Conservation (phyloP, 2,888 invertebrate genomes). For the Drosophila pegasa region DNA sequence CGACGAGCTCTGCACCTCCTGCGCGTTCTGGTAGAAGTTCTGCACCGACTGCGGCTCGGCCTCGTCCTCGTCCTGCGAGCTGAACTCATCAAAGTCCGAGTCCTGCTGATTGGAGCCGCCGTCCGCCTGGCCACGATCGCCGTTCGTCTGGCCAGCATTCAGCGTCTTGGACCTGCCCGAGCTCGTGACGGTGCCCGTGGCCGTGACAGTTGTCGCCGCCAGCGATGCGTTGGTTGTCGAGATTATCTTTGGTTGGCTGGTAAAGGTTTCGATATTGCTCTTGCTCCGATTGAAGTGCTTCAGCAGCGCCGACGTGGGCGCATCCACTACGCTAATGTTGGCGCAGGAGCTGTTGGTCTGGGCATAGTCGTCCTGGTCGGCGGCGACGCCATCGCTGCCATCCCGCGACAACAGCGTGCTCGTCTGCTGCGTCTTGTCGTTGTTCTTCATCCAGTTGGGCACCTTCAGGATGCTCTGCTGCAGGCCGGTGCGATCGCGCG, state of each 20-base stretch:
- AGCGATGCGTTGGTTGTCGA: constrained; percentile 64
- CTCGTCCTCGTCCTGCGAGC: constrained; percentile 89
- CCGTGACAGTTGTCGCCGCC: constrained; percentile 14
- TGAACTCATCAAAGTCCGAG: constrained; percentile 94
- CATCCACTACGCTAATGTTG: constrained; percentile 75
- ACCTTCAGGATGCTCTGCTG: constrained; percentile 94
- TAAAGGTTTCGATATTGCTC: constrained; percentile 83
- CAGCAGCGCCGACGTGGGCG: constrained; percentile 36
- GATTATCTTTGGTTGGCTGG: constrained; percentile 80
- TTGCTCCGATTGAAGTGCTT: constrained; percentile 83
- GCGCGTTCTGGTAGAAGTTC: constrained; percentile 70
- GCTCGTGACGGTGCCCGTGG: not conserved
- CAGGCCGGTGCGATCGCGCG: constrained; percentile 95
- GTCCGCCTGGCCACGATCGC: constrained; percentile 86
- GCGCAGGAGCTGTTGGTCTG: constrained; percentile 77
- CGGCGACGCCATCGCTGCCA: constrained; percentile 30
- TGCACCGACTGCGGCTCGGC: constrained; percentile 66
- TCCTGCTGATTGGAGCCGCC: constrained; percentile 95
- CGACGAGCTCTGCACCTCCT: constrained; percentile 54
- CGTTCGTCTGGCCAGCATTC: constrained; percentile 45
- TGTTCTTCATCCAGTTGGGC: constrained; percentile 85
- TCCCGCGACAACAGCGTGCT: constrained; percentile 48
- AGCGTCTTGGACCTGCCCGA: constrained; percentile 37
- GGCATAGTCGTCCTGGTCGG: constrained; percentile 56
- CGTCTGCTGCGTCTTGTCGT: constrained; percentile 72